Conservation (phyloP, 2,113 vertebrate species). For the Dipodomys stephensi region DNA sequence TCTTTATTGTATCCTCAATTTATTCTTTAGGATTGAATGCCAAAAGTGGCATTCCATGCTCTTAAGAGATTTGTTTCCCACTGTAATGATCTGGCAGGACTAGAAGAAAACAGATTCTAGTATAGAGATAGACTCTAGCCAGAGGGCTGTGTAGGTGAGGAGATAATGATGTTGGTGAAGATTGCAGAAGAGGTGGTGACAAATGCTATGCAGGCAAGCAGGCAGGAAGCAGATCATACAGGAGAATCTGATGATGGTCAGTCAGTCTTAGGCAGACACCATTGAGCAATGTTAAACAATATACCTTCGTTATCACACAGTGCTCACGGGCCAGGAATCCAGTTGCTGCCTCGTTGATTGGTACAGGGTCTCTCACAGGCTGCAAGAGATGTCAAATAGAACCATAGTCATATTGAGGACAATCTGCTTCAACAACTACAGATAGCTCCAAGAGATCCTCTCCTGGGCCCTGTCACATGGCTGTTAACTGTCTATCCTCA, state of each 20-base stretch:
- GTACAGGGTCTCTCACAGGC: neutral
- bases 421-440: neutral
- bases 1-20: too few relatives aligned
- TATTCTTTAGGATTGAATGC: too few relatives aligned
- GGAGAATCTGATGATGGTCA: neutral
- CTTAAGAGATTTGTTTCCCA: neutral
- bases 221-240: neutral
- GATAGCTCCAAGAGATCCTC: too few relatives aligned
- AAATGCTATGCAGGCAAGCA: neutral
- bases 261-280: too few relatives aligned
- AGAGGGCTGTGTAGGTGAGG: neutral
- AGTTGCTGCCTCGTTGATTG: neutral
- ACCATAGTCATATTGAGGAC: neutral
- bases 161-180: neutral
- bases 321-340: neutral
- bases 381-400: neutral
- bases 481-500: neutral
- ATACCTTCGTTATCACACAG: neutral
- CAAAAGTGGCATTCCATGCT: neutral
- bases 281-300: neutral
- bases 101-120: neutral
- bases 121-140: neutral
- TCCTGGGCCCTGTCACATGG: neutral
- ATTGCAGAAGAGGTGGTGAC: neutral
- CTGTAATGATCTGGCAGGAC: neutral